A percentile compares a stretch with the other conserved stretches of the same genome.
These are phyloP conservation scores for Xanthorhoe spadicearia DNA, from an alignment of 2,888 invertebrate species.

Conservation along the genomic window DNA sequence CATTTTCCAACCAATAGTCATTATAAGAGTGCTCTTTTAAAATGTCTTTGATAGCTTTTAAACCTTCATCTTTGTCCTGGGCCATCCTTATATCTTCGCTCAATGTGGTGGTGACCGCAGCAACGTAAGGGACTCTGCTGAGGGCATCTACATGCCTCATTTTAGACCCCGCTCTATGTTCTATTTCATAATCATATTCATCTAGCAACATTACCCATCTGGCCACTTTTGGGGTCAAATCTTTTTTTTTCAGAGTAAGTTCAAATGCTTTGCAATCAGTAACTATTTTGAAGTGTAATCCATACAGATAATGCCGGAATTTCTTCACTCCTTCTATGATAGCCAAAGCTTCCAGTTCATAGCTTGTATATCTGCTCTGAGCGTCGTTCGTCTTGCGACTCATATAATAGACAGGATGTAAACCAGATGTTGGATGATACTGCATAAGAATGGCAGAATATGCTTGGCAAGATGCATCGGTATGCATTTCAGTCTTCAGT, in stretches of 20 bases:
- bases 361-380: constrained; percentile 43
- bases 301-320: constrained; percentile 38
- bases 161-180: constrained; percentile 34
- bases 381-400: constrained; percentile 13
- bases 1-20: constrained; percentile 41
- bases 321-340: constrained; percentile 39
- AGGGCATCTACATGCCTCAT: constrained; percentile 42
- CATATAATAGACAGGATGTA: constrained; percentile 26
- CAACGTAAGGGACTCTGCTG: constrained; percentile 29
- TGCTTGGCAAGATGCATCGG: constrained; percentile 1
- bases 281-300: constrained; percentile 36
- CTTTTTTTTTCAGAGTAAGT: constrained; percentile 33
- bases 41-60: constrained; percentile 39
- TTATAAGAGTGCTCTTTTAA: constrained; percentile 27
- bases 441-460: constrained; percentile 23
- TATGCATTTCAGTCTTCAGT: too few relatives aligned
- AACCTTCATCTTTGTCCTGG: constrained; percentile 39
- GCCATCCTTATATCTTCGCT: constrained; percentile 24
- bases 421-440: background rate
- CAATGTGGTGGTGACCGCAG: background rate
- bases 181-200: constrained; percentile 37
- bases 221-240: constrained; percentile 28
- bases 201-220: constrained; percentile 38
- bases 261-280: constrained; percentile 29
- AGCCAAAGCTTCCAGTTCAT: constrained; percentile 47